Evolutionary conservation across 2,113 vertebrate species (phyloP).

Genomic region (Gadus macrocephalus): DNA sequence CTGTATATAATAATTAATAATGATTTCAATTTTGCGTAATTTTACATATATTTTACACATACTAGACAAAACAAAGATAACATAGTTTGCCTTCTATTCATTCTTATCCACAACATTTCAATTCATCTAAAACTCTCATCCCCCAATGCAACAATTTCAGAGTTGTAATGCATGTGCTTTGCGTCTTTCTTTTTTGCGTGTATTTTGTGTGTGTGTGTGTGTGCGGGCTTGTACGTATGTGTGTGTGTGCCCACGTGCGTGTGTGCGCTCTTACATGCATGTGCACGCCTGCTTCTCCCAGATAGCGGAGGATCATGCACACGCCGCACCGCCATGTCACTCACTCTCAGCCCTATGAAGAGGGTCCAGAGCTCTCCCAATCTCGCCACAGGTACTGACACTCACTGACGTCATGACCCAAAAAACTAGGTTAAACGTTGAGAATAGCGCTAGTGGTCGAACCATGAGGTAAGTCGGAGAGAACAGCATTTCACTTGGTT

Average conservation of each 20-base stretch:
- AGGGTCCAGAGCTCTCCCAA: constrained; percentile 97
- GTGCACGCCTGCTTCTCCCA: constrained; percentile 72
- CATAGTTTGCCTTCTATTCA: too few relatives aligned
- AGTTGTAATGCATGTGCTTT: constrained; percentile 74
- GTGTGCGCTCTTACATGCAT: constrained; percentile 35
- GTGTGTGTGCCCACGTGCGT: constrained; percentile 16
- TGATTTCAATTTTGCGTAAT: too few relatives aligned
- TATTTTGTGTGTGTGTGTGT: constrained; percentile 10
- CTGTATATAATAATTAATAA: too few relatives aligned
- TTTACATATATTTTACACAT: too few relatives aligned
- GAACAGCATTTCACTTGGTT: too few relatives aligned
- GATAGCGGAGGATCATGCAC: constrained; percentile 90
- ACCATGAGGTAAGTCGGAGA: constrained; percentile 27
- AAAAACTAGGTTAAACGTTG: constrained; percentile 1
- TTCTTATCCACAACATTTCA: not conserved
- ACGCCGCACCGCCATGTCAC: constrained; percentile 88
- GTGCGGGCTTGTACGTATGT: not conserved
- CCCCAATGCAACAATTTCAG: constrained; percentile 11
- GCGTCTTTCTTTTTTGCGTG: constrained; percentile 58
- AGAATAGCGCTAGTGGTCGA: not conserved
- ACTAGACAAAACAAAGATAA: too few relatives aligned
- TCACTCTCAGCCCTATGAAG: constrained; percentile 94
- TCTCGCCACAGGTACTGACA: constrained; percentile 90
- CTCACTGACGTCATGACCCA: constrained; percentile 27
- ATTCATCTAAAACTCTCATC: not conserved